Percentiles rank a stretch among this genome's conserved stretches.
phyloP scores from a whole-genome alignment of 2,113 vertebrate genomes.

The Spermophilus dauricus region DNA sequence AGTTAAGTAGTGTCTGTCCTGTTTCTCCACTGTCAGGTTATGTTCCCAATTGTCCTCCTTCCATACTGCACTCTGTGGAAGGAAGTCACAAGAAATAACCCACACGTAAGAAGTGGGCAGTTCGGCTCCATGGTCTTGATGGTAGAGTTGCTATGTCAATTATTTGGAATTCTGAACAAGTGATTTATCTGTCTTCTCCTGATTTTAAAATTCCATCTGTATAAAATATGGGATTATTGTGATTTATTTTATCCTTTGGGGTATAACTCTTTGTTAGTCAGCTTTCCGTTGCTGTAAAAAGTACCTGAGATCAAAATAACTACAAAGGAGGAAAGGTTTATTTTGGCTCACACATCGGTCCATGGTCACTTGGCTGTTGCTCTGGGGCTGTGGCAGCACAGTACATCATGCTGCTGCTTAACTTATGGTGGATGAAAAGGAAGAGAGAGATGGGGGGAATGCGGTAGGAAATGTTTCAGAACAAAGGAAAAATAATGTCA shows the following conservation, averaged over 20 bases:
- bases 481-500: too few relatives aligned
- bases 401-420: not conserved
- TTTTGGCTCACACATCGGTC: not conserved
- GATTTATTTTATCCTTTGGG: not conserved
- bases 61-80: not conserved
- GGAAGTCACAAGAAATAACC: not conserved
- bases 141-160: not conserved
- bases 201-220: not conserved
- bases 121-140: not conserved
- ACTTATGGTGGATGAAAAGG: not conserved
- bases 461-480: too few relatives aligned
- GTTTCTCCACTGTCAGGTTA: too few relatives aligned
- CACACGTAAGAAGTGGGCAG: not conserved
- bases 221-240: not conserved
- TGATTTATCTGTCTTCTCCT: not conserved
- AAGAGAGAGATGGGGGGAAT: not conserved
- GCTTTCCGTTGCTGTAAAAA: not conserved
- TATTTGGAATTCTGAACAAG: not conserved
- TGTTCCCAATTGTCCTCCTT: not conserved
- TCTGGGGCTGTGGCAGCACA: not conserved
- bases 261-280: not conserved
- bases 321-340: not conserved
- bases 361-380: not conserved
- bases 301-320: not conserved
- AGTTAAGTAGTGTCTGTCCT: not conserved